These are phyloP conservation scores for Catamblyrhynchus diadema DNA, from an alignment of 2,797 vertebrate species.

Conservation along the genomic window DNA sequence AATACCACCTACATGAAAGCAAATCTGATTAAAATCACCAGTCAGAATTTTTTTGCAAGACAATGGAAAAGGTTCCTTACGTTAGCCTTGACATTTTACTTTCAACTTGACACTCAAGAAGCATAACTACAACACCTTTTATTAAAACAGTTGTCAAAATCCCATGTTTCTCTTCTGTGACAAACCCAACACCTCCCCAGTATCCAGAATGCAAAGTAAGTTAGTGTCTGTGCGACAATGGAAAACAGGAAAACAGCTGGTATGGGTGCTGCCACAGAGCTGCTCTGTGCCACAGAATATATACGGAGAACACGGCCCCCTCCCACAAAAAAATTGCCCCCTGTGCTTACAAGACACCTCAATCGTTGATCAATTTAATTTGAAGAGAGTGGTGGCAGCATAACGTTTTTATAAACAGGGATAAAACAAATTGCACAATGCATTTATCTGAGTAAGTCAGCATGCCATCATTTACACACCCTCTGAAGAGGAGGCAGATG, in stretches of 20 bases:
- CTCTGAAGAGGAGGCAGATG: background rate
- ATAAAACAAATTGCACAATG: background rate
- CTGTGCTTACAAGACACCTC: background rate
- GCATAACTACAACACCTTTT: background rate
- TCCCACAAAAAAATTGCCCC: background rate
- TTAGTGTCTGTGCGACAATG: accelerated
- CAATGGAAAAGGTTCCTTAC: background rate
- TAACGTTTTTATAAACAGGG: background rate
- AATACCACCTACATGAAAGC: background rate
- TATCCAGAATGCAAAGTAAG: background rate
- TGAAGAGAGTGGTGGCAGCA: background rate
- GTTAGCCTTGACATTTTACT: background rate
- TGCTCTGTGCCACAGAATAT: background rate
- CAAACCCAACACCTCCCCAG: background rate
- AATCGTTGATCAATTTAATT: background rate
- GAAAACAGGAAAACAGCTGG: background rate
- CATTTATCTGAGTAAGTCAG: background rate
- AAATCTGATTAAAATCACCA: background rate
- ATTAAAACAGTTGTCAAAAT: background rate
- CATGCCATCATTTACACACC: background rate
- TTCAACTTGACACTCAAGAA: background rate
- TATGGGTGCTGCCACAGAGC: background rate
- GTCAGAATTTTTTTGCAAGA: background rate
- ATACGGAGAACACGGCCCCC: background rate
- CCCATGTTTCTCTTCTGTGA: background rate